Conservation (phyloP, 2,797 vertebrate species). For the Heteromormyrus szaboi region DNA sequence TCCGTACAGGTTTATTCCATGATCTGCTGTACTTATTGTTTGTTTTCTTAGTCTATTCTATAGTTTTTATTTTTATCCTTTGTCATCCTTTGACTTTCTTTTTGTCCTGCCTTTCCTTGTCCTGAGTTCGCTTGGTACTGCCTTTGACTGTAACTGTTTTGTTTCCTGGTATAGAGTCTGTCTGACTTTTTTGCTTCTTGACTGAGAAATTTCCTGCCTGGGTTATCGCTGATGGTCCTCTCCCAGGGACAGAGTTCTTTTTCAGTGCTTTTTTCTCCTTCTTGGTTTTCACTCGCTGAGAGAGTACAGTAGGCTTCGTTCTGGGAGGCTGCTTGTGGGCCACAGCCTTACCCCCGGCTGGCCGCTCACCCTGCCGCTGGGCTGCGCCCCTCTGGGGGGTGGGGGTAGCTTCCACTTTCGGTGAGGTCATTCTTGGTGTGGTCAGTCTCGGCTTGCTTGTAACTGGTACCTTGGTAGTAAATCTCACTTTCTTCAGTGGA, state of each 20-base stretch:
- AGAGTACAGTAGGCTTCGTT: not conserved
- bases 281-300: not conserved
- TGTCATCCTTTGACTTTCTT: not conserved
- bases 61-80: not conserved
- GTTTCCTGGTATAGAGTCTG: not conserved
- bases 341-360: not conserved
- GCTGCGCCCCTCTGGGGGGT: not conserved
- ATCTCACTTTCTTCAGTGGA: conserved; percentile 50
- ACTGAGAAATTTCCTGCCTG: not conserved
- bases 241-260: not conserved
- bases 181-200: not conserved
- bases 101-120: not conserved
- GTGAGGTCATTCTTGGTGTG: conserved; percentile 17
- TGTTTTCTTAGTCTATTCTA: not conserved
- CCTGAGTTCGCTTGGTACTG: not conserved
- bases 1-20: not conserved
- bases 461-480: conserved; percentile 35
- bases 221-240: not conserved
- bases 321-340: not conserved
- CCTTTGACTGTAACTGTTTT: not conserved
- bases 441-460: conserved; percentile 22
- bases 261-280: not conserved
- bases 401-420: not conserved
- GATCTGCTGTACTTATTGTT: not conserved
- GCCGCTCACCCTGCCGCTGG: not conserved